These are phyloP conservation scores for Strigamia maritima DNA, from an alignment of 2,888 invertebrate species.

Conservation along the genomic window DNA sequence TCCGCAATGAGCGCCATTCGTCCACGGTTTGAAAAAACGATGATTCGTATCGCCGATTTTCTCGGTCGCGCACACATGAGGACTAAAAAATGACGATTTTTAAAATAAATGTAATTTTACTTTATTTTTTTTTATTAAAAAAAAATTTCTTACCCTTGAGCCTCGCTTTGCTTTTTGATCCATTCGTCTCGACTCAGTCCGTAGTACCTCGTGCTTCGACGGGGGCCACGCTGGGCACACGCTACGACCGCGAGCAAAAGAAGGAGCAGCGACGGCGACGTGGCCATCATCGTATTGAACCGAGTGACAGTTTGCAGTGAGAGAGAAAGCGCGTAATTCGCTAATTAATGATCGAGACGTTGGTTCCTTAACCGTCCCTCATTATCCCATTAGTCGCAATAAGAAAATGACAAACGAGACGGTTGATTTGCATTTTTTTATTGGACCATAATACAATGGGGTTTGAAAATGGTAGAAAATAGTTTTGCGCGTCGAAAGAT, in stretches of 20 bases:
- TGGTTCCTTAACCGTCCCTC: no score
- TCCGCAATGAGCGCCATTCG: conserved; percentile 38
- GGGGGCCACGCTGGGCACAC: neutral
- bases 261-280: neutral
- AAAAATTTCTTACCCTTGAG: neutral
- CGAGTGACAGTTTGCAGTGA: neutral
- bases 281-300: neutral
- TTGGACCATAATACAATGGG: neutral
- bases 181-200: neutral
- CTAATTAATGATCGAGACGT: neutral
- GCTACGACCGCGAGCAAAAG: neutral
- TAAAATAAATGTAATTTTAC: no score
- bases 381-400: neutral
- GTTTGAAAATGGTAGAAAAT: neutral
- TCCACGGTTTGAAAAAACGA: conserved; percentile 40
- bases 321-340: neutral
- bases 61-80: conserved; percentile 39
- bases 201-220: neutral
- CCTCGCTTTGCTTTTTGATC: neutral
- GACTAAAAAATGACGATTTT: conserved; percentile 31
- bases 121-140: neutral
- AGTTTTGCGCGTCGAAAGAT: neutral
- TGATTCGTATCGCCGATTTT: conserved; percentile 31
- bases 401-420: neutral
- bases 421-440: neutral